A percentile compares a stretch with the other conserved stretches of the same genome.
Conservation (phyloP, 2,888 invertebrate species). For the Podabrus alpinus region DNA sequence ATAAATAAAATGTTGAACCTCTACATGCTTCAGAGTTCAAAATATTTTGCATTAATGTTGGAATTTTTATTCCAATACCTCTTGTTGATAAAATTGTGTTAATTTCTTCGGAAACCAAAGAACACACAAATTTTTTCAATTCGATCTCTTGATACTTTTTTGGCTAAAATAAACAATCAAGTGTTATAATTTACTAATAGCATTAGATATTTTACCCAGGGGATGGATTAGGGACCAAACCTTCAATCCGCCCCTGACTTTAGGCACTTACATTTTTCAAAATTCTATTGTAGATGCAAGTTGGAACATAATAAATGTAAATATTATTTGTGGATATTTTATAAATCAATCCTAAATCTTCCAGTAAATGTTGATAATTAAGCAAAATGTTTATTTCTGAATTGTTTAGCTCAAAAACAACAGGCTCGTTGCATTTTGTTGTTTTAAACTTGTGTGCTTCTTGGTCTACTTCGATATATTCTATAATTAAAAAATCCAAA, state of each 20-base stretch:
- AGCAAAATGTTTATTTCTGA: slow-evolving; percentile 61
- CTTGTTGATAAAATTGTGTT: slow-evolving; percentile 59
- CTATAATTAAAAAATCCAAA: slow-evolving; percentile 25
- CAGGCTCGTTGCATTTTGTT: slow-evolving; percentile 28
- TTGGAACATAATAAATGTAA: slow-evolving; percentile 62
- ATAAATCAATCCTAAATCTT: slow-evolving; percentile 63
- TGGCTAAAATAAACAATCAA: not conserved
- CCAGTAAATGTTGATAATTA: slow-evolving; percentile 61
- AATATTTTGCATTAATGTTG: slow-evolving; percentile 57
- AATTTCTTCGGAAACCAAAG: slow-evolving; percentile 64
- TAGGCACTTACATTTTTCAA: slow-evolving; percentile 57
- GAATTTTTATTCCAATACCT: slow-evolving; percentile 47
- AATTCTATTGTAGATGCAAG: slow-evolving; percentile 64
- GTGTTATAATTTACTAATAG: no score
- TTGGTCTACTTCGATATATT: slow-evolving; percentile 8
- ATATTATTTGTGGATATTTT: slow-evolving; percentile 55
- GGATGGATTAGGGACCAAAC: no score
- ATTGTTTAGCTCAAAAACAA: slow-evolving; percentile 45
- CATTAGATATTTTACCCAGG: not conserved
- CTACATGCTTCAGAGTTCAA: slow-evolving; percentile 70
- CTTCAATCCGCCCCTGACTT: no score
- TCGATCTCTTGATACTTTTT: slow-evolving; percentile 48
- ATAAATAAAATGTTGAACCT: slow-evolving; percentile 54
- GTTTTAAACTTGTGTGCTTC: slow-evolving; percentile 27
- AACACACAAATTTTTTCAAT: slow-evolving; percentile 56